Conservation (phyloP, 2,888 invertebrate genomes). For the Drosophila prostipennis region DNA sequence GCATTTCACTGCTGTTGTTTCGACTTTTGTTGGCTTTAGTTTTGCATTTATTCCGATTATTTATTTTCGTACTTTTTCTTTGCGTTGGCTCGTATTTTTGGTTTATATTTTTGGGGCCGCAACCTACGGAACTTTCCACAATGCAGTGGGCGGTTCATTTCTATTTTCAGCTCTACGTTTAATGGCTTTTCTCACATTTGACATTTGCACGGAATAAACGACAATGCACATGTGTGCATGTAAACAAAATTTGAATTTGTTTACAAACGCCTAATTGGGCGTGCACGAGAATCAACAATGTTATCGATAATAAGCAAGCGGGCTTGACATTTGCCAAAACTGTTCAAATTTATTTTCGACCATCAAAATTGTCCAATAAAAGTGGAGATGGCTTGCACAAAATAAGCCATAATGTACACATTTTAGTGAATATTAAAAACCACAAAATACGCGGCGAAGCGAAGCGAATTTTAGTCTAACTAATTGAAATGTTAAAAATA, state of each 20-base stretch:
- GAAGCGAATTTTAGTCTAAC: neutral
- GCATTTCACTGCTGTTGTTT: conserved; percentile 29
- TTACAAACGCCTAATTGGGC: conserved; percentile 31
- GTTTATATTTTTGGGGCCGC: conserved; percentile 44
- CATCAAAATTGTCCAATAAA: conserved; percentile 6
- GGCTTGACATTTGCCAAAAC: conserved; percentile 29
- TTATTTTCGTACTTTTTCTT: conserved; percentile 45
- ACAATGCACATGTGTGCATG: conserved; percentile 11
- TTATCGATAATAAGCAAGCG: conserved; percentile 19
- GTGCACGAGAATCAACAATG: conserved; percentile 29
- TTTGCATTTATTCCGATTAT: conserved; percentile 55
- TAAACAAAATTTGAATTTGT: conserved; percentile 26
- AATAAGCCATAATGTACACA: conserved; percentile 7
- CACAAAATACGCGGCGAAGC: neutral
- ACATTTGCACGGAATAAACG: conserved; percentile 52
- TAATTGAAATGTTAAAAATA: neutral
- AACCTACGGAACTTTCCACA: conserved; percentile 64
- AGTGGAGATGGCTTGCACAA: neutral
- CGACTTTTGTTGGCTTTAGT: conserved; percentile 38
- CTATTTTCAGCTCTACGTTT: conserved; percentile 57
- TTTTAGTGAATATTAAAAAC: neutral
- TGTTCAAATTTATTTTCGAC: conserved; percentile 15
- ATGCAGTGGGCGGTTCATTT: conserved; percentile 61
- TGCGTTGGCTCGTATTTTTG: conserved; percentile 23
- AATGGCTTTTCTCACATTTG: conserved; percentile 63